Evolutionary conservation across 2,113 vertebrate species (phyloP).

Genomic region (Aphyosemion australe): DNA sequence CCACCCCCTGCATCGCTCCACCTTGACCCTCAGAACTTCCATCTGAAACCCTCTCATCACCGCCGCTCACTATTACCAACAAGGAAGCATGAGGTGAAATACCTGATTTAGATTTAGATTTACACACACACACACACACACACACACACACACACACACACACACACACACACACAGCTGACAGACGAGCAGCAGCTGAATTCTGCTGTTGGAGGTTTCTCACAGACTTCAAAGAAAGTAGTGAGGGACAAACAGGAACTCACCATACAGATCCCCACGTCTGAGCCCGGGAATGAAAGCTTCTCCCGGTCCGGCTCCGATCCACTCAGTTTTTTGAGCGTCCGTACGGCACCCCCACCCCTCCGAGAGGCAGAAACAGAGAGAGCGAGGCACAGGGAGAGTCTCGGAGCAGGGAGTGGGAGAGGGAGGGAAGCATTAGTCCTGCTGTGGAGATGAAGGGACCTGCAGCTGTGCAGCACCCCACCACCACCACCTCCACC

Average conservation of each 20-base stretch:
- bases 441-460: conserved; percentile 64
- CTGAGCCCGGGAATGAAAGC: conserved; percentile 54
- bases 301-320: conserved; percentile 66
- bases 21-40: conserved; percentile 73
- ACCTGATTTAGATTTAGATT: background rate
- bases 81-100: conserved; percentile 57
- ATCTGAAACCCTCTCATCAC: conserved; percentile 83
- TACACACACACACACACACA: too few relatives aligned
- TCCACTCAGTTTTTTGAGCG: conserved; percentile 69
- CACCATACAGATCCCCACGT: conserved; percentile 61
- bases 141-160: too few relatives aligned
- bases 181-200: conserved; percentile 12
- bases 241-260: conserved; percentile 58
- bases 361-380: conserved; percentile 48
- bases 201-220: background rate
- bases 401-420: conserved; percentile 42
- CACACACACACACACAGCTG: conserved; percentile 2
- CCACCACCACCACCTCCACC: background rate
- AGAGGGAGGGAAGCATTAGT: conserved; percentile 51
- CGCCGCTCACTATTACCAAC: conserved; percentile 64
- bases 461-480: conserved; percentile 85
- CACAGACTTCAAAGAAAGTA: conserved; percentile 42
- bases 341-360: conserved; percentile 75
- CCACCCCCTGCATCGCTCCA: conserved; percentile 33
- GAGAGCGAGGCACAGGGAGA: conserved; percentile 65